Base-by-base conservation (phyloP, 1,140 invertebrate genomes). In the Lordiphosa collinella region DNA sequence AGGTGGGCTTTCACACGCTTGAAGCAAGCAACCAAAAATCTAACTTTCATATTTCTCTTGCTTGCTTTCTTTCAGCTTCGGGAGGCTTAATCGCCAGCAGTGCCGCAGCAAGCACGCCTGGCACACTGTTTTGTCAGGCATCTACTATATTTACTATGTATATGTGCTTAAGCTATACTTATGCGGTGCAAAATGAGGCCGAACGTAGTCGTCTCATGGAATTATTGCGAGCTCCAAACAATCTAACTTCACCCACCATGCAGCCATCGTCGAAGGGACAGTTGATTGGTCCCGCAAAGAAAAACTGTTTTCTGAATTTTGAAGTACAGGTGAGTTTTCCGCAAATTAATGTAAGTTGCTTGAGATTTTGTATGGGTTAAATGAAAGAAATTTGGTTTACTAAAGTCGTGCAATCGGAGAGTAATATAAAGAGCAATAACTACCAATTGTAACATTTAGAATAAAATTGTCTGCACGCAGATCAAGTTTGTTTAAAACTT, bases 291-390 rank as follows among this genome's bases (percentile, higher is more conserved):
- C 96, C 97, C 1, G 97, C 97, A 9, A 95, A 97, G 86, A 98
- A 98, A 90, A 98, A 98, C 90, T 98, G 97, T 85, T 98, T 98
- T 80, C 92, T 98, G 63, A 98, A 98, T 89, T 97, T 96, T 88
- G 97, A 97, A 61, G 96, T 98, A 29, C 97, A 98, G 94, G 97
- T 98, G 90, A 93, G 93, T 85, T 89, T 13, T 18, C 18, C 13
- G 38, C 11, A 37, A 12, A 12, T 34, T 3, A 18, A n/a, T n/a
- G n/a, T n/a, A n/a, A n/a, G n/a, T n/a, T n/a, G n/a, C n/a, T n/a
- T n/a, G 18, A 18, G 18, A 18, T 18, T 18, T 3, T 4, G 18
- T 22, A 22, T 5, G 18, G 18, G 18, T 22, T 22, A 1, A 5
- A 22, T 22, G 18, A 22, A 22, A 22, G 18, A 22, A 22, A 22